Evolutionary conservation across 2,888 invertebrate species (phyloP), one percentile per base, ranked within the genome.

Genomic region (Malacosoma neustria): DNA sequence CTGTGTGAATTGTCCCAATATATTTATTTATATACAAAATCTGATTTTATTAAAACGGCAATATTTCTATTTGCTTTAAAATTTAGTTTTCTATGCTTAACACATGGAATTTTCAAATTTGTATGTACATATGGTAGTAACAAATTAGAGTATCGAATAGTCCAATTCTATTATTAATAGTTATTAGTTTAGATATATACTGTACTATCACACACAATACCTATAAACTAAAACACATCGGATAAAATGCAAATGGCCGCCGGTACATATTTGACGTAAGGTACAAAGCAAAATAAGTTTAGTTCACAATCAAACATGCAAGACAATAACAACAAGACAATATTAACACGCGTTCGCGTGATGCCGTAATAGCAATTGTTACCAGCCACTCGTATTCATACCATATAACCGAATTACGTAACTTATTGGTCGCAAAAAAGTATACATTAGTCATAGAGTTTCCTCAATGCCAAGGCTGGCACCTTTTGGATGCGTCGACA

Each of bases 391-490:
- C 7, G 22, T 22, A 22, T 22, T 22, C 7, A 22, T 22, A 22
- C 7, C 7, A 22, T 9, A 9, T 9, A 7, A 22, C 9, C 22
- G 22, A 22, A 22, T 9, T 22, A 41, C 36, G 22, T 36, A 36
- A 39, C 43, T 35, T 43, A 46, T 42, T 39, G 39, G 46, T 46
- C 51, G 51, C 56, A 53, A 55, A 55, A 51, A 36, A 43, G 43
- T 46, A 41, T 43, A 54, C 44, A 61, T 77, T 72, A 73, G 65
- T 76, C 77, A 76, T 57, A 60, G 61, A 48, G 60, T 60, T 64
- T 56, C 61, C 62, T 58, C 84, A 81, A 74, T 82, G 81, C 77
- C 82, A 82, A 82, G 82, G 81, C 67, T 70, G 64, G 47, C 46
- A 45, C 55, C 55, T 58, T 71, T 71, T 61, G 59, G 64, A 61